Evolutionary conservation across 1,140 invertebrate species (phyloP).

Genomic region (Cylas formicarius): DNA sequence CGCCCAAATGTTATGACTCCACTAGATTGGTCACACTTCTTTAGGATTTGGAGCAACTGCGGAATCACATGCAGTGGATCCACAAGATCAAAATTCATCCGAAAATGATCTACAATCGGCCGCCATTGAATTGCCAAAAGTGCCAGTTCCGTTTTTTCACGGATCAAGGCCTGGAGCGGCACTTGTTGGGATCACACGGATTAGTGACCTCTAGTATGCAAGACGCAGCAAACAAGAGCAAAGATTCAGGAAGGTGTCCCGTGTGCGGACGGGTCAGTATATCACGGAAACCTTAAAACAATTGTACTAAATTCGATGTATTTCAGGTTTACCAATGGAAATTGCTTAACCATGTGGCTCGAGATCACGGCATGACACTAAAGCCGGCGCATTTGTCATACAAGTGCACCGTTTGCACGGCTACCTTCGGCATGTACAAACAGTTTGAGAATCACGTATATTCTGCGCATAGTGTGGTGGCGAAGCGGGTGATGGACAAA

Average conservation of each 20-base stretch:
- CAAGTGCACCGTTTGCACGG: slow-evolving; percentile 91
- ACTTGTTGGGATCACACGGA: slow-evolving; percentile 87
- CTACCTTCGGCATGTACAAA: slow-evolving; percentile 91
- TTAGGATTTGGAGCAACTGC: slow-evolving; percentile 75
- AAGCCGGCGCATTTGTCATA: slow-evolving; percentile 89
- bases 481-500: slow-evolving; percentile 71
- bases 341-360: slow-evolving; percentile 79
- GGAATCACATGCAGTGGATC: slow-evolving; percentile 94
- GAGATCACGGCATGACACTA: slow-evolving; percentile 82
- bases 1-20: too few species aligned
- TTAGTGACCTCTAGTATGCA: slow-evolving; percentile 93
- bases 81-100: slow-evolving; percentile 95
- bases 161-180: slow-evolving; percentile 79
- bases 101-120: slow-evolving; percentile 91
- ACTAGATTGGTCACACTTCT: too few species aligned
- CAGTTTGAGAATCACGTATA: slow-evolving; percentile 92
- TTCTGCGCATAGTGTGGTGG: slow-evolving; percentile 80
- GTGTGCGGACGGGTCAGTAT: slow-evolving; percentile 77
- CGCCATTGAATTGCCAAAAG: slow-evolving; percentile 91
- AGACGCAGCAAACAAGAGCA: slow-evolving; percentile 89
- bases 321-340: slow-evolving; percentile 87
- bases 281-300: not conserved
- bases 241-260: slow-evolving; percentile 88
- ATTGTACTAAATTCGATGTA: slow-evolving; percentile 9
- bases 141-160: slow-evolving; percentile 79